phyloP scores from a whole-genome alignment of 2,888 invertebrate species.

The Deroplatys truncata region DNA sequence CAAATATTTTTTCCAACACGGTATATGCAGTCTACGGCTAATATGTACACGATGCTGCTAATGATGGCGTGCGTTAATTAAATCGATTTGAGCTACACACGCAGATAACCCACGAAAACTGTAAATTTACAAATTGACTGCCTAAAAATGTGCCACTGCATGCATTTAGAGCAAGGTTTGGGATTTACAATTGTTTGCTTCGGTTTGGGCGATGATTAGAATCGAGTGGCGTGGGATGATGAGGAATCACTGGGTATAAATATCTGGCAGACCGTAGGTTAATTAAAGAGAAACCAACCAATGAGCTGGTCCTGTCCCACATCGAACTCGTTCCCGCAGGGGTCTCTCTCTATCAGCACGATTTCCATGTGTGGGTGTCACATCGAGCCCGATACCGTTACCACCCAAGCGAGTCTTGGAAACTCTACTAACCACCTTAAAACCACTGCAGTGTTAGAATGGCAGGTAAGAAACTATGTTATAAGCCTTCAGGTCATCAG shows the following conservation, averaged over 20 bases:
- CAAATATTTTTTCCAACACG: too few relatives aligned
- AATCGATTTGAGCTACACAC: too few relatives aligned
- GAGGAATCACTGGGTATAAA: neutral
- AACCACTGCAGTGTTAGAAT: too few relatives aligned
- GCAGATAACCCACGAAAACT: neutral
- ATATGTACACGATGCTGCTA: too few relatives aligned
- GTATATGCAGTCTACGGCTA: too few relatives aligned
- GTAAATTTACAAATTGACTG: neutral
- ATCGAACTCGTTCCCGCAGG: too few relatives aligned
- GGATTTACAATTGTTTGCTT: neutral
- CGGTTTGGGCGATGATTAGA: neutral
- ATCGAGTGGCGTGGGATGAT: neutral
- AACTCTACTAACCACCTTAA: too few relatives aligned
- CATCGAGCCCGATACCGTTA: neutral
- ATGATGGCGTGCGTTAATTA: too few relatives aligned
- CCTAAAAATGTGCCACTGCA: neutral
- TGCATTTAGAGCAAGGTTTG: neutral
- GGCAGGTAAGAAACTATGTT: too few relatives aligned
- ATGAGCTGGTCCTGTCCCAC: neutral
- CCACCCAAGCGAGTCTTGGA: neutral
- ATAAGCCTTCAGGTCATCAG: too few relatives aligned
- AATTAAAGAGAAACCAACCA: neutral
- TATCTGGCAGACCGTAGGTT: neutral
- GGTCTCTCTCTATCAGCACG: neutral
- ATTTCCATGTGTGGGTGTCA: neutral